These are phyloP conservation scores for Caenorhabditis sp. DNA, from an alignment of 2,888 invertebrate species.

Conservation along the genomic window DNA sequence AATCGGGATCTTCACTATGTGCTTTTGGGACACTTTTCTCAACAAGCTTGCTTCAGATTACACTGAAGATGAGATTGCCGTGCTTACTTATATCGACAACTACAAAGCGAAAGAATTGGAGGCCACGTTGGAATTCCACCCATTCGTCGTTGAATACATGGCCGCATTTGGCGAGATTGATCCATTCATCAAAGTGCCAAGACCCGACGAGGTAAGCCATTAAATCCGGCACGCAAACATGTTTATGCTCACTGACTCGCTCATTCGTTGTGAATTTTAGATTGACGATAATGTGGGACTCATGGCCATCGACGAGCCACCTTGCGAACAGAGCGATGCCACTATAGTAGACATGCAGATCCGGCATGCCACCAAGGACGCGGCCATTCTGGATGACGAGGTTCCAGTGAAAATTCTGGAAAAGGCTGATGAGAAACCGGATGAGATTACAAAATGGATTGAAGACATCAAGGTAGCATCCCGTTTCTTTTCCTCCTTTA, in stretches of 20 bases:
- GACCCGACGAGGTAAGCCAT: conserved; percentile 87
- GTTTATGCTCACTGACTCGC: conserved; percentile 28
- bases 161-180: conserved; percentile 99
- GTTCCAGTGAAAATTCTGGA: conserved; percentile 89
- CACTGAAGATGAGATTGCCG: conserved; percentile 87
- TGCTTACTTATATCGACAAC: conserved; percentile 91
- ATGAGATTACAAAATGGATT: conserved; percentile 97
- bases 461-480: conserved; percentile 74
- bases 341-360: conserved; percentile 95
- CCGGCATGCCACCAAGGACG: conserved; percentile 87
- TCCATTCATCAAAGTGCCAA: conserved; percentile 92
- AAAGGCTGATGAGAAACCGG: conserved; percentile 88
- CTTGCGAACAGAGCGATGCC: conserved; percentile 95
- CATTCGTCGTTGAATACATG: conserved; percentile 96
- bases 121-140: conserved; percentile 92
- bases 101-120: conserved; percentile 86
- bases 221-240: conserved; percentile 27
- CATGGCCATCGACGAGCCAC: conserved; percentile 90
- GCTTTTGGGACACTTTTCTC: no score
- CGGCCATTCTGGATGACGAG: conserved; percentile 55
- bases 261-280: conserved; percentile 52
- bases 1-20: no score
- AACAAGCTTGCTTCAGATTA: conserved; percentile 52
- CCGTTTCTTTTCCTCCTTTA: no score
- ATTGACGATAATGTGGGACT: conserved; percentile 81